phyloP scores from a whole-genome alignment of 2,888 invertebrate species.

The Entomobrya multifasciata region DNA sequence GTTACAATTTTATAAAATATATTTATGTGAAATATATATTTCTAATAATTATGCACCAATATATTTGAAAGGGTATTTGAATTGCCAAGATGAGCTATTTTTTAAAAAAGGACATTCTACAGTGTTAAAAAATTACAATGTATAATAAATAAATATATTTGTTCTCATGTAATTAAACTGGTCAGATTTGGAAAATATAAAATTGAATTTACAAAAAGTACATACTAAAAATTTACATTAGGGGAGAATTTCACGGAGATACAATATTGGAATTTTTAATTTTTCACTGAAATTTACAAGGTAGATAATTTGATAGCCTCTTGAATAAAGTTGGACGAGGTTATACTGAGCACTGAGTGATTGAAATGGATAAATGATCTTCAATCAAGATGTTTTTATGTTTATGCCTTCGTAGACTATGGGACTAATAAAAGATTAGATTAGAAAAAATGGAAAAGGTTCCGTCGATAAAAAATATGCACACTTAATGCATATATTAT shows the following conservation, averaged over 20 bases:
- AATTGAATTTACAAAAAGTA: too few relatives aligned
- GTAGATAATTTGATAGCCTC: not conserved
- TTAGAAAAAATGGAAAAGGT: conserved; percentile 57
- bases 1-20: not conserved
- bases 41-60: not conserved
- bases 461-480: conserved; percentile 42
- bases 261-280: too few relatives aligned
- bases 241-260: too few relatives aligned
- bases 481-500: too few relatives aligned
- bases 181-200: not conserved
- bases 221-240: too few relatives aligned
- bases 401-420: too few relatives aligned
- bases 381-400: not conserved
- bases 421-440: conserved; percentile 61
- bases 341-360: not conserved
- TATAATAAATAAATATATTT: not conserved
- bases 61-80: conserved; percentile 16
- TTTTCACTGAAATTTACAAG: too few relatives aligned
- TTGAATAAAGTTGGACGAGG: not conserved
- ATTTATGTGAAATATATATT: conserved; percentile 12
- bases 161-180: not conserved
- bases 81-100: conserved; percentile 37
- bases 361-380: conserved; percentile 35
- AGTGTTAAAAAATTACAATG: not conserved
- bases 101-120: not conserved